Percentiles rank a stretch among this genome's conserved stretches.
Evolutionary conservation across 2,888 invertebrate species (phyloP).

Genomic region (Anagyrus pseudococci): DNA sequence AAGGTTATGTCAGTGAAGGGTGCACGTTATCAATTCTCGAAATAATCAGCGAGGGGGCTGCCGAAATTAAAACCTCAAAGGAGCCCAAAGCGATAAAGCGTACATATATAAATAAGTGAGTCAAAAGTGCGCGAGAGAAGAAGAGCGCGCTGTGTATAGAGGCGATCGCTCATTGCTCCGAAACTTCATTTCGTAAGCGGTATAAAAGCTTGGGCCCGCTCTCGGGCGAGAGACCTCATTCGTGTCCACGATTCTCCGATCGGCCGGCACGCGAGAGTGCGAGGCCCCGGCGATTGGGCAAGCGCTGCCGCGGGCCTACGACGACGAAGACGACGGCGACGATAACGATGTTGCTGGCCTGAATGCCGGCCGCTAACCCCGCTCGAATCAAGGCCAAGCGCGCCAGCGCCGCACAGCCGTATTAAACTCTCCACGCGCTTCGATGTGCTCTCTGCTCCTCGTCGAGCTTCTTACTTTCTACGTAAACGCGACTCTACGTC

Average conservation of each 20-base stretch:
- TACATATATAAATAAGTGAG: no score
- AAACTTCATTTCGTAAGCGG: neutral
- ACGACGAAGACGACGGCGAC: slow-evolving; percentile 37
- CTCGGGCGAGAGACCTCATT: slow-evolving; percentile 6
- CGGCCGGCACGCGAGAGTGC: slow-evolving; percentile 5
- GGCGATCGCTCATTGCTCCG: neutral
- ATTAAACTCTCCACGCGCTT: neutral
- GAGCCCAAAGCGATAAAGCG: no score
- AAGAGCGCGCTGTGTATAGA: no score
- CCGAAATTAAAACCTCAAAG: no score
- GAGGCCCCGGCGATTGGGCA: slow-evolving; percentile 50
- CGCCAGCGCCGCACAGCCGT: slow-evolving; percentile 19
- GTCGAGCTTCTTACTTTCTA: slow-evolving; percentile 32
- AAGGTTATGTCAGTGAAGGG: no score
- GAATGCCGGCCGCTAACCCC: slow-evolving; percentile 51
- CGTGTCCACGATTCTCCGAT: neutral
- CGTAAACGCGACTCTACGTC: slow-evolving; percentile 14
- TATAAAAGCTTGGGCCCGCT: neutral
- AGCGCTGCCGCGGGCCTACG: slow-evolving; percentile 43
- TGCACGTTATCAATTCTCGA: no score
- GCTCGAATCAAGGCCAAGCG: slow-evolving; percentile 55
- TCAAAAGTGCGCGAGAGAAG: neutral
- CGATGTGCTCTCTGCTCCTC: neutral
- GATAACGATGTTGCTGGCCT: slow-evolving; percentile 51
- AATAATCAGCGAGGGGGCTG: no score